Base-by-base conservation (phyloP, 2,888 invertebrate genomes). In the Dioctria rufipes region DNA sequence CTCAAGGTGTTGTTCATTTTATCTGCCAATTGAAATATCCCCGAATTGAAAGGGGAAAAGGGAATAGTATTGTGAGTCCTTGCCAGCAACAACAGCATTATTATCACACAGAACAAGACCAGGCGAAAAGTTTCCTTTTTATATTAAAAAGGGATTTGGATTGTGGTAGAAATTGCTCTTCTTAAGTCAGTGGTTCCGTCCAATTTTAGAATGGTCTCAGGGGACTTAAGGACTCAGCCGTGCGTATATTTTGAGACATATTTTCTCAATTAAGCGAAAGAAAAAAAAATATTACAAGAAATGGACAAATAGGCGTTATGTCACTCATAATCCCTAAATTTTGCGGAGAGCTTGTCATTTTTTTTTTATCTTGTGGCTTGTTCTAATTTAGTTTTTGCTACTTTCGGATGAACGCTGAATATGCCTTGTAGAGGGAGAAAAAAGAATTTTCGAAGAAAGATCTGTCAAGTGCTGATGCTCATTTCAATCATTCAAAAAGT, bases 1-100 rank as follows among this genome's bases (percentile, higher is more conserved):
- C 66, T 54, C 78, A 66, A 66, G 66, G 78, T 66, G 66, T 78
- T 66, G 58, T 77, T 77, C 77, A 77, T 77, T 77, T 77, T 77
- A 77, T 77, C 77, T 77, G 63, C 77, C 77, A 77, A 77, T 77
- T 77, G 63, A 61, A 77, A 77, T 77, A 63, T 77, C 77, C 63
- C 25, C 1, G 77, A 25, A 77, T 49, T 77, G 77, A 46, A 13
- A 73, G 25, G 25, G 25, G 25, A 25, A 25, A 25, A 25, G 25
- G 25, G 25, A 25, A 25, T 25, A 25, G 25, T 25, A 25, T 9
- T n/a, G 51, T 3, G n/a, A 8, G 3, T 8, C 51, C 51, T 8
- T 11, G 37, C 11, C 5, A 63, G 60, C 5, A 39, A 13, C 63
- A 39, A 25, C 25, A 11, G 39, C 63, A 37, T 8, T 40, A 63